Base-by-base conservation (phyloP, 2,113 vertebrate species). In the Hassar affinis region DNA sequence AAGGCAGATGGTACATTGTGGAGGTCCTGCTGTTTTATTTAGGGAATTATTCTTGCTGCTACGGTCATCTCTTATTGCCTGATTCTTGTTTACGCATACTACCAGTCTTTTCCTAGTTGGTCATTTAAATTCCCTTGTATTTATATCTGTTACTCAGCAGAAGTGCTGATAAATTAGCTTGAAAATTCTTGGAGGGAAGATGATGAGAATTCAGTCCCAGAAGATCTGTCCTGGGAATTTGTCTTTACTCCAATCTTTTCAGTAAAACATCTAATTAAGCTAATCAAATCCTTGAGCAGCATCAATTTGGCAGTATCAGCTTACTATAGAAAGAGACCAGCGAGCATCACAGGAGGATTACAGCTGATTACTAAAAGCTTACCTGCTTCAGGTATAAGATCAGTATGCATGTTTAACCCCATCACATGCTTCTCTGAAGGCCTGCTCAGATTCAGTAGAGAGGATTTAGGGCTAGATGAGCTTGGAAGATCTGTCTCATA, bases 21-120 rank as follows among this genome's bases (percentile, higher is more conserved):
- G 75, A 75, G 49, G 79, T 77, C 81, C 81, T 27, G 59, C 80
- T 54, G 77, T 84, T 86, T 85, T 88, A 83, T 82, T 80, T 78
- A 25, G 81, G 72, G 71, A 79, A 84, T 85, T 81, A 81, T 84
- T 84, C 81, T 85, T 84, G 66, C 54, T 79, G 81, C 59, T 54
- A 57, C 62, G 68, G 74, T 69, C 57, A 62, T 69, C 72, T 80
- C 56, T 84, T 62, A 81, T 82, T 84, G 85, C 77, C 80, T 30
- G 17, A 45, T 35, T 33, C 69, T 80, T 84, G 82, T 80, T 82
- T 35, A 74, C 38, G 57, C 56, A 42, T 79, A 81, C 79, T 59
- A 45, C 56, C 76, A 82, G 81, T 84, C 81, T 85, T 87, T 87
- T 81, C 47, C 72, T 81, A 74, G 85, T 84, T 79, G 85, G 78